phyloP scores from a whole-genome alignment of 1,140 invertebrate genomes.

The Octopus sinensis region DNA sequence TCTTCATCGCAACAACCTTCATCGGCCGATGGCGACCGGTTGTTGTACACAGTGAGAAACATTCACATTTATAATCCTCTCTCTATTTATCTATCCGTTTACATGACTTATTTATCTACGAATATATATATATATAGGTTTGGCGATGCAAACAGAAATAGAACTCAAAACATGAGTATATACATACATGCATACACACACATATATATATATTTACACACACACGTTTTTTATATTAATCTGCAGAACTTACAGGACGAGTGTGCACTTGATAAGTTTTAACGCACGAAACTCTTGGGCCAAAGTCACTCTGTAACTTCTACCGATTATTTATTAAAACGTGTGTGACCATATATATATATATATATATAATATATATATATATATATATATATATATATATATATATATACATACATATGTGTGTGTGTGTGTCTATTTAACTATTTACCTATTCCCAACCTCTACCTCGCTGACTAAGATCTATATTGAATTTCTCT shows the following conservation, averaged over 20 bases:
- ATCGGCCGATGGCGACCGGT: no score
- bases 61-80: neutral
- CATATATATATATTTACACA: neutral
- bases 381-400: neutral
- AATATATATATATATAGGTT: neutral
- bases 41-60: no score
- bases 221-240: neutral
- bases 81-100: neutral
- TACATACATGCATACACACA: neutral
- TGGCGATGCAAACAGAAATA: neutral
- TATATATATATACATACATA: neutral
- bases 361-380: no score
- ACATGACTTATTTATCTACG: neutral
- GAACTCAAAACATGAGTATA: neutral
- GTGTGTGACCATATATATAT: no score
- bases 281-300: no score
- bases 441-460: neutral
- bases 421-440: neutral
- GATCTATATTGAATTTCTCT: no score
- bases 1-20: no score
- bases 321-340: no score
- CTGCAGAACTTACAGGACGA: no score
- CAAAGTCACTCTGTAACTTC: no score
- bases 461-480: no score
- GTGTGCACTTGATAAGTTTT: no score